A percentile compares a stretch with the other conserved stretches of the same genome.
phyloP scores from a whole-genome alignment of 2,888 invertebrate genomes.

The Macrophya annulata region DNA sequence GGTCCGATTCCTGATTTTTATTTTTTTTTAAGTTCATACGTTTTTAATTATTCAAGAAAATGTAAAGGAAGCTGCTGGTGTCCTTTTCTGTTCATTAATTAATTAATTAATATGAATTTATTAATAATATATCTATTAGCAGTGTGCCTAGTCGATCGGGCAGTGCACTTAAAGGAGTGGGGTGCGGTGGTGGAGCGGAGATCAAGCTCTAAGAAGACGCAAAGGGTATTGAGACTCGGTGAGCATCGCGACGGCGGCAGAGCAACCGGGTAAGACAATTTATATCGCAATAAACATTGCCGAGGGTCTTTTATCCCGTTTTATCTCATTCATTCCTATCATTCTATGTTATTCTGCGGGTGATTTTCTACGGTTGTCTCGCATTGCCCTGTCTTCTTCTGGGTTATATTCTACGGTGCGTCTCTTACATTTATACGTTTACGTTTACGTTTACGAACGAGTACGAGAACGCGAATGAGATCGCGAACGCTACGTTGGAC shows the following conservation, averaged over 20 bases:
- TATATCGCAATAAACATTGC: slow-evolving; percentile 71
- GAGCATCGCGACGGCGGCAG: not conserved
- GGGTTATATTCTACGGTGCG: not conserved
- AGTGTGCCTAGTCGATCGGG: slow-evolving; percentile 36
- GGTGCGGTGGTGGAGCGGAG: not conserved
- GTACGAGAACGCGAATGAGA: no score
- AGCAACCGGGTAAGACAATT: slow-evolving; percentile 68
- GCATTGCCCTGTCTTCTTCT: slow-evolving; percentile 6
- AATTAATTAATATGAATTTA: slow-evolving; percentile 52
- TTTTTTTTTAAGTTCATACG: no score
- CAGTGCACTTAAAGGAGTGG: slow-evolving; percentile 15
- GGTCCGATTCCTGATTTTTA: no score
- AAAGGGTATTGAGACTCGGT: not conserved
- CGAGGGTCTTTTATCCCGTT: not conserved
- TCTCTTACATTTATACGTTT: no score
- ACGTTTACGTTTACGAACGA: no score
- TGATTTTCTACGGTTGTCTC: slow-evolving; percentile 12
- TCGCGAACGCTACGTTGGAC: no score
- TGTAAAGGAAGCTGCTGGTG: no score
- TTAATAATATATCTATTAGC: slow-evolving; percentile 49
- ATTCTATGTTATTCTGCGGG: slow-evolving; percentile 8
- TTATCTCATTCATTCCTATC: not conserved
- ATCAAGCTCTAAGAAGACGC: slow-evolving; percentile 2
- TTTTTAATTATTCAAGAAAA: no score
- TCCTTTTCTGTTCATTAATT: slow-evolving; percentile 5